These are phyloP conservation scores for Ectropis grisescens DNA, from an alignment of 1,140 invertebrate genomes.

Conservation along the genomic window DNA sequence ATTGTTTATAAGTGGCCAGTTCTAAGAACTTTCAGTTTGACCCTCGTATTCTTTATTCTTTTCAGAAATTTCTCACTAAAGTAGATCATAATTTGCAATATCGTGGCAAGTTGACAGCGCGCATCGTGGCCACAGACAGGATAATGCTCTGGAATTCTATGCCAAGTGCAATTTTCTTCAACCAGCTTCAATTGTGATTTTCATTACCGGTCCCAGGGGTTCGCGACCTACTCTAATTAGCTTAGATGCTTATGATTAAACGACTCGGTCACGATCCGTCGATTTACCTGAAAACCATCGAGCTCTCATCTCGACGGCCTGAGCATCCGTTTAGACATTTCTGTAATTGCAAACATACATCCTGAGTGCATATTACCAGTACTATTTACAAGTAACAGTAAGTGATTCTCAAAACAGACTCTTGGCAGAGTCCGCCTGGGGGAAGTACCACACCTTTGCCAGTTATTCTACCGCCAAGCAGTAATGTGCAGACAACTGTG, in stretches of 20 bases:
- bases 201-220: conserved; percentile 52
- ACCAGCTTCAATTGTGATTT: conserved; percentile 60
- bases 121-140: conserved; percentile 9
- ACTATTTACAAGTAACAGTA: no score
- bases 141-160: conserved; percentile 24
- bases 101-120: conserved; percentile 15
- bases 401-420: no score
- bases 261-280: conserved; percentile 55
- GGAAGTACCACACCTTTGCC: no score
- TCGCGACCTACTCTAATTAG: conserved; percentile 63
- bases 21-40: no score
- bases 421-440: no score
- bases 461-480: no score
- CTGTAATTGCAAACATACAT: no score
- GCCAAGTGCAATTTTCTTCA: conserved; percentile 54
- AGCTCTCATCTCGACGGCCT: conserved; percentile 46
- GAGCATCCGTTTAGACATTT: conserved; percentile 41
- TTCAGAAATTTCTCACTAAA: background rate
- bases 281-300: conserved; percentile 57
- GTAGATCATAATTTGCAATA: conserved; percentile 1
- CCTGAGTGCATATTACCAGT: no score
- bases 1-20: no score
- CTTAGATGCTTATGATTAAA: conserved; percentile 64
- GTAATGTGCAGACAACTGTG: no score
- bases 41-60: no score